Percentiles rank a stretch among this genome's conserved stretches.
Evolutionary conservation across 2,113 vertebrate species (phyloP).

Genomic region (Piprites chloris): DNA sequence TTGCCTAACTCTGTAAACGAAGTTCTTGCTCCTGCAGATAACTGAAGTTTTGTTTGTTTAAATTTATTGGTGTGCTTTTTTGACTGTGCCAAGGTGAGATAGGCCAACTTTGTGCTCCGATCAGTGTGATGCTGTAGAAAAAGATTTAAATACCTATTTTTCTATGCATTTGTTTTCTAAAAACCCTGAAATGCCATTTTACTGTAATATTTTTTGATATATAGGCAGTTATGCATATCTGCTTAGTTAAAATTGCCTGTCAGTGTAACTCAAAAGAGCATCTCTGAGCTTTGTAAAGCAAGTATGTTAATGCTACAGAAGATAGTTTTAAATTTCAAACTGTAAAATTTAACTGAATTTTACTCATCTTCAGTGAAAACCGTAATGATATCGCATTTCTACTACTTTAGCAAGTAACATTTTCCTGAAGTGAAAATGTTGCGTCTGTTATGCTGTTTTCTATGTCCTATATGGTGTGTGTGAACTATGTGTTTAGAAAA

Average conservation of each 20-base stretch:
- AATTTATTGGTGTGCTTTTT: neutral
- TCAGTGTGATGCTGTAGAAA: neutral
- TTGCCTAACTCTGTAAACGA: neutral
- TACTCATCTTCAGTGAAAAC: neutral
- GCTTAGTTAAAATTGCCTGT: neutral
- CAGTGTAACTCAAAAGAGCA: neutral
- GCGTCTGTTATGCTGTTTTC: neutral
- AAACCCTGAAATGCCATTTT: neutral
- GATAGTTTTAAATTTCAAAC: neutral
- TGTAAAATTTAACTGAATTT: neutral
- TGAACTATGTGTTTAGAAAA: neutral
- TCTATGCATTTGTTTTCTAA: neutral
- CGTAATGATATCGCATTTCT: neutral
- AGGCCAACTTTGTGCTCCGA: neutral
- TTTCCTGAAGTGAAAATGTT: neutral
- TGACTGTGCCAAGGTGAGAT: neutral
- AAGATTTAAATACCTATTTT: neutral
- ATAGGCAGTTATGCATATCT: fast-evolving
- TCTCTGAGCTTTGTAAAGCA: neutral
- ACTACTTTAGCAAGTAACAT: neutral
- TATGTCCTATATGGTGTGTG: neutral
- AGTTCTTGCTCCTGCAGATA: neutral
- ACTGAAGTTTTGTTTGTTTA: neutral
- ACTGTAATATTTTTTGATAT: neutral
- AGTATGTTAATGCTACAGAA: neutral